Evolutionary conservation across 2,797 vertebrate genomes (phyloP), one percentile per base, ranked within the genome.

Genomic region (Distichodus sexfasciatus): DNA sequence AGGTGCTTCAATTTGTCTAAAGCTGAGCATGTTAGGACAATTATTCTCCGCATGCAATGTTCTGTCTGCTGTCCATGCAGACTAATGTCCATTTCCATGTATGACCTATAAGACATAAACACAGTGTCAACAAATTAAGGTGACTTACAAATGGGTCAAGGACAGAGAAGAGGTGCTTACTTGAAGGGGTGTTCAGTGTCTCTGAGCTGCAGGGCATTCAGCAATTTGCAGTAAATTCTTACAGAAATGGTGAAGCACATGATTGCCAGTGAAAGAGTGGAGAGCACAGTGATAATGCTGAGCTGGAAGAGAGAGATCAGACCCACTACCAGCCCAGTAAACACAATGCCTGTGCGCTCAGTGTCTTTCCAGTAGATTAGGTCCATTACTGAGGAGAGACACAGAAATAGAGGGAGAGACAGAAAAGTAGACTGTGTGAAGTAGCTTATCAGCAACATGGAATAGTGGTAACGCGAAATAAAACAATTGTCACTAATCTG

Each of bases 341-440:
- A 91, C 69, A 92, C 88, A 81, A 90, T 89, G 10, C 94, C 94
- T 0, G 94, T 94, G 1, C 84, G 83, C 84, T 91, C 83, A 0
- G 83, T 86, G 50, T 97, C 93, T 84, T 93, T 93, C 96, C 96
- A 98, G 81, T 91, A 94, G 80, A 98, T 90, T 85, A 98, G 85
- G 79, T 95, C 94, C 77, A 89, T 90, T 66, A 87, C 92, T 90
- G 89, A 36, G 50, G 44, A 48, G 8, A 58, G 8, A 48, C 3
- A 11, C 9, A 5, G 7, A 50, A 1, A 31, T 23, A 15, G 40
- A 36, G 28, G n/a, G n/a, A 57, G 8, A 14, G 21, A 33, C 54
- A 38, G 38, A 53, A 7, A 29, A 36, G n/a, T n/a, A n/a, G n/a
- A n/a, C n/a, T n/a, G n/a, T 38, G 14, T 17, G 26, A 3, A 53